Percentiles rank a stretch among this genome's conserved stretches.
phyloP scores from a whole-genome alignment of 2,888 invertebrate genomes.

The Arrhopalites spinosus region DNA sequence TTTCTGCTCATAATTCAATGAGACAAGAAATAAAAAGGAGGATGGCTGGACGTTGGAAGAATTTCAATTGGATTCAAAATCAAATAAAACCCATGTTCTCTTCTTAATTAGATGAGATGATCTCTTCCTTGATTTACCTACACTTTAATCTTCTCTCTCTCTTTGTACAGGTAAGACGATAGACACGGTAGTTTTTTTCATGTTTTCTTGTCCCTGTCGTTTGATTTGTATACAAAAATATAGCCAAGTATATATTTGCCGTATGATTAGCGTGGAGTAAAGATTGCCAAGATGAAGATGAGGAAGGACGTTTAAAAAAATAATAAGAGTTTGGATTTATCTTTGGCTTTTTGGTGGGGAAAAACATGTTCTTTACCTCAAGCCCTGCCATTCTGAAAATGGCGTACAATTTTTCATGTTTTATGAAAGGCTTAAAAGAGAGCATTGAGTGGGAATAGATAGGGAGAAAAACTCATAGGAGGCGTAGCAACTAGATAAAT shows the following conservation, averaged over 20 bases:
- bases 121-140: slow-evolving; percentile 9
- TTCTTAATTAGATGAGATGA: slow-evolving; percentile 18
- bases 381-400: slow-evolving; percentile 2
- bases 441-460: slow-evolving; percentile 19
- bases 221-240: not conserved
- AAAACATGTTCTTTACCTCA: not conserved
- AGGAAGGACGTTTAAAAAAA: not conserved
- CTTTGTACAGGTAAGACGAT: not conserved
- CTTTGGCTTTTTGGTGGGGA: not conserved
- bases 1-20: slow-evolving; percentile 18
- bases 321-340: not conserved
- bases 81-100: slow-evolving; percentile 2
- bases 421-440: slow-evolving; percentile 13
- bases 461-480: slow-evolving; percentile 32
- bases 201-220: not conserved
- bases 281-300: not conserved
- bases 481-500: slow-evolving; percentile 56
- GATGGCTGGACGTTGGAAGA: not conserved
- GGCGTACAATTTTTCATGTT: slow-evolving; percentile 16
- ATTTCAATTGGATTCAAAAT: slow-evolving; percentile 11
- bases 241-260: slow-evolving; percentile 1
- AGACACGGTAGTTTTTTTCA: not conserved
- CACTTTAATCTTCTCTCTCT: not conserved
- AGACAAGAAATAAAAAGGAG: not conserved
- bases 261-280: slow-evolving; percentile 6